Base-by-base conservation (phyloP, 1,140 invertebrate genomes). In the Drosophila simulans region DNA sequence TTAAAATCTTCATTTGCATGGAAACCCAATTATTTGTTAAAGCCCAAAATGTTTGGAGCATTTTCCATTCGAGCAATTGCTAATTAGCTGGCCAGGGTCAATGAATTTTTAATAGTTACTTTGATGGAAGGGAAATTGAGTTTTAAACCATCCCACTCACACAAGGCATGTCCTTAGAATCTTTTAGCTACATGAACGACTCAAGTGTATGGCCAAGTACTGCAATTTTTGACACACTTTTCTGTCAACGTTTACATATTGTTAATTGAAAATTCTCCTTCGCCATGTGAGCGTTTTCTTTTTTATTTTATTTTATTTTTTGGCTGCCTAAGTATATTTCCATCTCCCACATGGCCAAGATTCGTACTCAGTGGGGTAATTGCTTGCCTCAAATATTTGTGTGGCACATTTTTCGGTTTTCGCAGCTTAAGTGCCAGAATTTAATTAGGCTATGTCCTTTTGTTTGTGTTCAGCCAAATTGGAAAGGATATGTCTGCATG, bases 341-440 rank as follows among this genome's bases (percentile, higher is more conserved):
- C 31, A 49, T 40, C 10, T 43, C 37, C 52, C 17, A 59, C 39
- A 72, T 58, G 48, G 20, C 42, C 22, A 45, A 35, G 27, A 42
- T 27, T 65, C 43, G 51, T 11, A 34, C 35, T 62, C 56, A 34
- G 63, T 31, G 60, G 27, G 63, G 59, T 73, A 88, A 89, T 88
- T 88, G 83, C 65, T 73, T 53, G 35, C 39, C 48, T 31, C 66
- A 89, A 83, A 89, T 80, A 88, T 88, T 88, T 70, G 69, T 62
- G 71, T 72, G 43, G 45, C 11, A 62, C 65, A 70, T 22, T 71
- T 68, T 81, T 79, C 58, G 22, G 54, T 56, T 34, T 55, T 75
- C n/a, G 22, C 46, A 57, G 54, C 59, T 20, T 22, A 62, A 85
- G 68, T 81, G 77, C 35, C 75, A 51, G 39, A 77, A 88, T 70